Base-by-base conservation (phyloP, 1,140 invertebrate genomes). In the Drosophila santomea region DNA sequence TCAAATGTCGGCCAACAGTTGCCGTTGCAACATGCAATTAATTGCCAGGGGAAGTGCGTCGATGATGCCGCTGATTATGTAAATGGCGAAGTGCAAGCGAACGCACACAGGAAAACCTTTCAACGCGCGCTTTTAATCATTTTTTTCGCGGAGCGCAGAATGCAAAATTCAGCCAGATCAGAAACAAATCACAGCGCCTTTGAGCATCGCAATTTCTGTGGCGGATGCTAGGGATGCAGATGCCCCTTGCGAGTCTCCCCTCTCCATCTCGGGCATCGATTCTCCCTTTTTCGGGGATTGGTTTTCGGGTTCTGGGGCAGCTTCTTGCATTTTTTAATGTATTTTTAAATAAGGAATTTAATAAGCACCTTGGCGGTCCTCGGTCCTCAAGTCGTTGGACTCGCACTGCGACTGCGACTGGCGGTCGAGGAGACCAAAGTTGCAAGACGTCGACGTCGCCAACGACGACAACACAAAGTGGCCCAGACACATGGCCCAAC, bases 271-370 rank as follows among this genome's bases (percentile, higher is more conserved):
- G 35, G 6, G 17, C 43, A 39, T 41, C 25, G 44, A 23, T 63
- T 17, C 15, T 43, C 7, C n/a, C 11, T 45, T 60, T 73, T 75
- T 62, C 25, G 64, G 45, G 64, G 64, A 60, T 83, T 74, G 71
- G 62, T 61, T 59, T 83, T 77, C 73, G 57, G 60, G 62, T 63
- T 84, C 50, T 69, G 57, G 62, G 74, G 75, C 84, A 89, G 84
- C 84, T 88, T 88, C 83, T 88, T 88, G 84, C 84, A 88, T 88
- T 88, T 88, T 88, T 88, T 89, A 90, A 89, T 89, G 84, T 90
- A 89, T 90, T 89, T 89, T 89, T 89, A 89, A 89, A 89, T 89
- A 89, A 89, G 84, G 84, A 89, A 89, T 90, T 90, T 89, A 89
- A 89, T 89, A 89, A 89, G 84, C 84, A 89, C 84, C 84, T 89